phyloP scores from a whole-genome alignment of 2,888 invertebrate genomes.

The Noctua fimbriata region DNA sequence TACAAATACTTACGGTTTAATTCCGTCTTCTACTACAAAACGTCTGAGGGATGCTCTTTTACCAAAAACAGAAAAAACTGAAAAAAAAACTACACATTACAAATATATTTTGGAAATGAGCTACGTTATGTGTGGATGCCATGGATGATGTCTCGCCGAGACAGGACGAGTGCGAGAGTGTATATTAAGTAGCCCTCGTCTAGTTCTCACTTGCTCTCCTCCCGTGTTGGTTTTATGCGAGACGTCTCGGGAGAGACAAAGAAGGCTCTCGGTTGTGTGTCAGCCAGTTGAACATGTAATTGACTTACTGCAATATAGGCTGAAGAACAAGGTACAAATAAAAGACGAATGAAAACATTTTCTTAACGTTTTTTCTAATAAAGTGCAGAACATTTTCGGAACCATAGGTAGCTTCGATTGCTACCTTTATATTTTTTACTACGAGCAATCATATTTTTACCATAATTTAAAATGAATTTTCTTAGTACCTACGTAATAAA shows the following conservation, averaged over 20 bases:
- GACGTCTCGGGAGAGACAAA: background rate
- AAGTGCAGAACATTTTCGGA: constrained; percentile 11
- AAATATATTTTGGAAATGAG: constrained; percentile 3
- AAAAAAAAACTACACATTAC: constrained; percentile 45
- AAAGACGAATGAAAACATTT: constrained; percentile 47
- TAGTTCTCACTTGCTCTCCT: background rate
- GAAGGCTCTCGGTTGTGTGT: background rate
- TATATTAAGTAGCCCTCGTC: background rate
- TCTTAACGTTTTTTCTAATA: constrained; percentile 13
- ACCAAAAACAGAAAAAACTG: constrained; percentile 53
- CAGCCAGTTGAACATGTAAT: background rate
- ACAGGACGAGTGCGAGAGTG: background rate
- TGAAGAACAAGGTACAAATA: constrained; percentile 45
- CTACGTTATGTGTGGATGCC: background rate
- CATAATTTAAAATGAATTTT: constrained; percentile 15
- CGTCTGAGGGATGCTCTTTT: constrained; percentile 62
- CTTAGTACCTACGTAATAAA: constrained; percentile 6
- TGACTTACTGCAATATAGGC: constrained; percentile 45
- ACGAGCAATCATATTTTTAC: constrained; percentile 30
- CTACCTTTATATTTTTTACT: background rate
- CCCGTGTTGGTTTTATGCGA: background rate
- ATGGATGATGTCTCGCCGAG: background rate
- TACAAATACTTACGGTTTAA: constrained; percentile 68
- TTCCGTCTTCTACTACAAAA: constrained; percentile 65
- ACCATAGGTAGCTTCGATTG: background rate